Evolutionary conservation across 2,797 vertebrate genomes (phyloP).

Genomic region (Botia almorhae): DNA sequence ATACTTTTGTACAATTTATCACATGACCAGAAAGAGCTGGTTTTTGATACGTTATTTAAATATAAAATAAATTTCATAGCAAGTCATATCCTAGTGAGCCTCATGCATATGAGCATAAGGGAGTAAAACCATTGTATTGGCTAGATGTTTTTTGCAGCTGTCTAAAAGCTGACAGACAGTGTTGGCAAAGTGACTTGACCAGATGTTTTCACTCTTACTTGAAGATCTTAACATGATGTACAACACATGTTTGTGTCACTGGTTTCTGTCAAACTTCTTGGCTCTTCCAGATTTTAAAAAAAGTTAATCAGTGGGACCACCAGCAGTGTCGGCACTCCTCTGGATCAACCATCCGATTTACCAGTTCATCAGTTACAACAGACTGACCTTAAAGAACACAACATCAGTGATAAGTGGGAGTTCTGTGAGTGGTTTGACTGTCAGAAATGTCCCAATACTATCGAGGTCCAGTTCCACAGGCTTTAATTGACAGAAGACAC

Average conservation of each 20-base stretch:
- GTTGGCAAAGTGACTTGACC: constrained; percentile 1
- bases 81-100: too few relatives aligned
- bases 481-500: constrained; percentile 84
- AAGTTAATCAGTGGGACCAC: constrained; percentile 88
- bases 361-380: constrained; percentile 34
- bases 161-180: not conserved
- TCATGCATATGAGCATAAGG: too few relatives aligned
- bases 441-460: constrained; percentile 77
- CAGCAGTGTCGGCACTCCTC: constrained; percentile 79
- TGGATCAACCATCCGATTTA: constrained; percentile 47
- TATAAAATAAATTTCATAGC: too few relatives aligned
- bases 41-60: too few relatives aligned
- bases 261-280: constrained; percentile 88
- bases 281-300: constrained; percentile 85
- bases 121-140: not conserved
- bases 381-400: constrained; percentile 80
- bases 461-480: constrained; percentile 87
- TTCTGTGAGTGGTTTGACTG: constrained; percentile 65
- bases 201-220: constrained; percentile 14
- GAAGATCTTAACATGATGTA: constrained; percentile 27
- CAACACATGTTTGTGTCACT: constrained; percentile 64
- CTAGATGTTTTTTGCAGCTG: not conserved
- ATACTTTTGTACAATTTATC: too few relatives aligned
- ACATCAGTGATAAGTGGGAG: constrained; percentile 85
- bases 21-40: too few relatives aligned